Percentiles rank a stretch among this genome's conserved stretches.
Evolutionary conservation across 2,888 invertebrate species (phyloP).

Genomic region (Drosophila parthenogenetica): DNA sequence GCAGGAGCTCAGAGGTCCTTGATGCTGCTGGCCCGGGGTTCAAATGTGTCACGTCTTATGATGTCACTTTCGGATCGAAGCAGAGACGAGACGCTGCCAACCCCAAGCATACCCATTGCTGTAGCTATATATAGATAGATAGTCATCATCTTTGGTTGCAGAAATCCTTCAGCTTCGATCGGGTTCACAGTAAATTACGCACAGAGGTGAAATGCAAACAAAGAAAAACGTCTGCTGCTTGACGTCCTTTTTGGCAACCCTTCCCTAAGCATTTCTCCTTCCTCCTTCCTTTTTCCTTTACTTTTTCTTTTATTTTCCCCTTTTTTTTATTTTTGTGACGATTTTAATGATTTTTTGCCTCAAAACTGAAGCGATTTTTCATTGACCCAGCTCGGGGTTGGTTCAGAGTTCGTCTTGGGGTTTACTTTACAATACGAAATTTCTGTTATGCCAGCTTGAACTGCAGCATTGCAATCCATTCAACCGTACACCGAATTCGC

Average conservation of each 20-base stretch:
- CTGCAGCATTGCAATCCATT: conserved; percentile 58
- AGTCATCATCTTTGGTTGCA: conserved; percentile 44
- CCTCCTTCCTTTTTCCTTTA: conserved; percentile 17
- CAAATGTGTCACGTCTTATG: conserved; percentile 82
- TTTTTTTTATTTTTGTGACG: conserved; percentile 63
- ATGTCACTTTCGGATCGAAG: conserved; percentile 75
- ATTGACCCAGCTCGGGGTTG: conserved; percentile 69
- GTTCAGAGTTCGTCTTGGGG: conserved; percentile 72
- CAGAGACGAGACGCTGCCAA: conserved; percentile 50
- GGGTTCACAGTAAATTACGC: conserved; percentile 83
- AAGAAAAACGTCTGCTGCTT: conserved; percentile 53
- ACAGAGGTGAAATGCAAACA: conserved; percentile 83
- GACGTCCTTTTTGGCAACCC: conserved; percentile 66
- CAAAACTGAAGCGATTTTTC: conserved; percentile 77
- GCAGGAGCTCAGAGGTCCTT: conserved; percentile 59
- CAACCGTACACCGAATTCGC: conserved; percentile 65
- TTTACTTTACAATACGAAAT: conserved; percentile 20
- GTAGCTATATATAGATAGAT: conserved; percentile 28
- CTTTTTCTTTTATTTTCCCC: conserved; percentile 38
- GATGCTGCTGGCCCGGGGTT: conserved; percentile 44
- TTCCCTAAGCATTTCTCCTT: conserved; percentile 49
- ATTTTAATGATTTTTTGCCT: conserved; percentile 77
- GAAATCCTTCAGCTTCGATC: conserved; percentile 55
- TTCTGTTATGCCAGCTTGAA: conserved; percentile 70
- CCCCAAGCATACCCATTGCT: not conserved